Base-by-base conservation (phyloP, 2,888 invertebrate genomes). In the Limnephilus lunatus region DNA sequence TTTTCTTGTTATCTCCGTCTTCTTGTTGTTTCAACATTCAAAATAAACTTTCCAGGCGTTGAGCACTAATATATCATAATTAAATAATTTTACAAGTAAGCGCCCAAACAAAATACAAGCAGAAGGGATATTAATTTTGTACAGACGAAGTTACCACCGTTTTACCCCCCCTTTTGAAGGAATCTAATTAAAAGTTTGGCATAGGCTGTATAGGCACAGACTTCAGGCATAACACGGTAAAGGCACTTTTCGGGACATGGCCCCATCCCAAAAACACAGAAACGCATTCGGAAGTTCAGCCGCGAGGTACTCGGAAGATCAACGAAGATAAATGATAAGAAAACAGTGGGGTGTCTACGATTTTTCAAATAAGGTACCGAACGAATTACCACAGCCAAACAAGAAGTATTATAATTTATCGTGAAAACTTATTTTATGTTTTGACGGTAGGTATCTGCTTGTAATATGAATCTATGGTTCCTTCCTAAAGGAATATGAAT, bases 101-200 rank as follows among this genome's bases (percentile, higher is more conserved):
- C 68, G 88, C 80, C 88, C 80, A 89, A 89, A 89, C 88, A 89
- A 89, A 89, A 89, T 89, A 90, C n/a, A 53, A 68, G 85, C 85
- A 85, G 39, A 68, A 85, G 90, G 85, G 81, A 90, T 90, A 90
- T 90, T 90, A 82, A 90, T 82, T 90, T 90, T 82, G 44, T 31
- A 82, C 90, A 82, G 82, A 39, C 39, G 39, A 82, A 89, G 90
- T 81, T 82, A 44, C 81, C 82, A 82, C n/a, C 31, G 48, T 82
- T 90, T 82, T 48, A 44, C 81, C 90, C 82, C 82, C 68, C 44
- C 90, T 82, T 90, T 90, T 48, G 82, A 82, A 81, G 89, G 90
- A 90, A 90, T 90, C 90, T 90, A 90, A 90, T 90, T 90, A 90
- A 90, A 90, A 90, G 90, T 90, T 90, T 90, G 9, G n/a, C 89